These are phyloP conservation scores for Pristionchus fissidentatus DNA, from an alignment of 2,888 invertebrate species.

Conservation along the genomic window DNA sequence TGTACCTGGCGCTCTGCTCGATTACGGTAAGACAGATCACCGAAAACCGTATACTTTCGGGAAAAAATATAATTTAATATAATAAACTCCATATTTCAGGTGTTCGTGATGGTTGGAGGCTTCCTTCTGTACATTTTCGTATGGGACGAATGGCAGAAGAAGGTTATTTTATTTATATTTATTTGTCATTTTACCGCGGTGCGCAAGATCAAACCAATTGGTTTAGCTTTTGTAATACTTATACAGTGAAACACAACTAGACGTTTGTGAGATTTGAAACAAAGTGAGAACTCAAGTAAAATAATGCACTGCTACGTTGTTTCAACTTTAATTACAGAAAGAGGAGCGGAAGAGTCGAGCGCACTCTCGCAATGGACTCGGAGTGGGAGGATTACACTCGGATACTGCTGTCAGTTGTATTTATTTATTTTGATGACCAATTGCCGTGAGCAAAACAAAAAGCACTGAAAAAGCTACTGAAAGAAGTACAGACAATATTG, in stretches of 20 bases:
- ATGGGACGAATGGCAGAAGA: conserved; percentile 46
- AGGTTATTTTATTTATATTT: background rate
- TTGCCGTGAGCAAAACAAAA: too few relatives aligned
- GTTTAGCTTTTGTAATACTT: too few relatives aligned
- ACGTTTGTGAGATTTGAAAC: too few relatives aligned
- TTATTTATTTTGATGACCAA: background rate
- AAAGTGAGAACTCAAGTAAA: too few relatives aligned
- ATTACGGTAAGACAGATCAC: conserved; percentile 68
- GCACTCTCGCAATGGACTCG: background rate
- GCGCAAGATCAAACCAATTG: too few relatives aligned
- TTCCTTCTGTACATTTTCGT: conserved; percentile 41
- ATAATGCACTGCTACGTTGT: too few relatives aligned
- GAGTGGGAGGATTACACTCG: background rate
- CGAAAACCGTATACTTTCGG: too few relatives aligned
- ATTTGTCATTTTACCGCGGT: background rate
- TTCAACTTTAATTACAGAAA: background rate
- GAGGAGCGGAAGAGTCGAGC: conserved; percentile 40
- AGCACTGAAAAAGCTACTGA: too few relatives aligned
- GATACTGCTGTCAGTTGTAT: conserved; percentile 7
- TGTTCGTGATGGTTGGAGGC: conserved; percentile 47
- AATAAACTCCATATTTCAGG: background rate
- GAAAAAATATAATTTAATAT: too few relatives aligned
- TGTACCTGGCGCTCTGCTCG: conserved; percentile 66
- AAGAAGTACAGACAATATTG: background rate
- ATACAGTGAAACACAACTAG: too few relatives aligned